phyloP scores from a whole-genome alignment of 2,888 invertebrate species.

The Tinea semifulvella region DNA sequence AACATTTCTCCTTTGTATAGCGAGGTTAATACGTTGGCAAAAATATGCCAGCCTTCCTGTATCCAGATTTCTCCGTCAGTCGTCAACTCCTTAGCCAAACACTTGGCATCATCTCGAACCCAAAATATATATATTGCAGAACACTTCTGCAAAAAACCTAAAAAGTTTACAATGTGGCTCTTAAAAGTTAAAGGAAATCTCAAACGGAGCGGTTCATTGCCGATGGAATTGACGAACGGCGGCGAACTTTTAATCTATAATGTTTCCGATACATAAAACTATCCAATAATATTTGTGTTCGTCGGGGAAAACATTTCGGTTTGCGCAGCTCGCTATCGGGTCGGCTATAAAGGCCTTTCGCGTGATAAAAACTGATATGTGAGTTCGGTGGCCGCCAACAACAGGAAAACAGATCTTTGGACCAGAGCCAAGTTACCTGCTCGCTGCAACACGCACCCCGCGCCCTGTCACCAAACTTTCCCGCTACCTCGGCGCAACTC shows the following conservation, averaged over 20 bases:
- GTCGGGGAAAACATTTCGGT: slow-evolving; percentile 55
- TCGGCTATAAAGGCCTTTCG: slow-evolving; percentile 64
- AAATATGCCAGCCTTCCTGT: no score
- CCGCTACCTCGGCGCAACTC: slow-evolving; percentile 30
- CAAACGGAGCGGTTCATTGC: no score
- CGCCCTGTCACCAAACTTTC: slow-evolving; percentile 14
- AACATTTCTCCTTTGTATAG: no score
- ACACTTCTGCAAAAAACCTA: no score
- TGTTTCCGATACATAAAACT: slow-evolving; percentile 63
- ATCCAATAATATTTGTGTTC: slow-evolving; percentile 60
- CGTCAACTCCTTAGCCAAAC: no score
- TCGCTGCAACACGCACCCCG: slow-evolving; percentile 26
- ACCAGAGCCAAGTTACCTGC: slow-evolving; percentile 56
- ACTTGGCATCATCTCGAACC: no score
- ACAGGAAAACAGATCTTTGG: slow-evolving; percentile 65
- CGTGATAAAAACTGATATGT: slow-evolving; percentile 68
- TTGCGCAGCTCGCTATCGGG: slow-evolving; percentile 45
- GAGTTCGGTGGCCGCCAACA: slow-evolving; percentile 54
- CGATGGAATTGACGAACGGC: slow-evolving; percentile 2
- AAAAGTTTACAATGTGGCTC: no score
- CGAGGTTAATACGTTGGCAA: no score
- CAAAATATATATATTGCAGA: no score
- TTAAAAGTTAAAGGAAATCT: no score
- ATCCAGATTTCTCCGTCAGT: no score
- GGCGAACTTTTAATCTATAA: slow-evolving; percentile 61